A percentile compares a stretch with the other conserved stretches of the same genome.
Evolutionary conservation across 2,113 vertebrate genomes (phyloP).

Genomic region (Neogobius melanostomus): DNA sequence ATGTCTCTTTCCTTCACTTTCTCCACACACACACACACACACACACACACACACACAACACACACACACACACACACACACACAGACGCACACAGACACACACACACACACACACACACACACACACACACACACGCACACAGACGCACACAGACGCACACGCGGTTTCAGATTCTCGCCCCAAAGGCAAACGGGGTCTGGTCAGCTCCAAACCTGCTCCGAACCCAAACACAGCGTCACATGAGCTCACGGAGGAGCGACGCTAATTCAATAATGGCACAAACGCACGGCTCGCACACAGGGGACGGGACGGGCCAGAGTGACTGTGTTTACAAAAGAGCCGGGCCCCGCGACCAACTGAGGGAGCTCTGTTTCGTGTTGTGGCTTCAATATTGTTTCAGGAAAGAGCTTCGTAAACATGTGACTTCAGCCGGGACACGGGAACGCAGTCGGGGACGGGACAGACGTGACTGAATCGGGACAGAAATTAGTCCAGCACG

Average conservation of each 20-base stretch:
- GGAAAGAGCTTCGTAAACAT: not conserved
- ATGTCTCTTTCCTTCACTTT: conserved; percentile 26
- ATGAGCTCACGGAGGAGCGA: conserved; percentile 49
- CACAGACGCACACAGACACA: conserved; percentile 26
- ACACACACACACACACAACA: no score
- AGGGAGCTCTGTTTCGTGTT: not conserved
- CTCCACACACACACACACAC: conserved; percentile 4
- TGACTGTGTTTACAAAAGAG: conserved; percentile 9
- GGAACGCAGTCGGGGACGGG: no score
- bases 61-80: not conserved
- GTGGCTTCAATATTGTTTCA: not conserved
- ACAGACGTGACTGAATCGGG: not conserved
- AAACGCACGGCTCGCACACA: conserved; percentile 14
- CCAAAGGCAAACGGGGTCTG: conserved; percentile 31
- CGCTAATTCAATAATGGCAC: conserved; percentile 25
- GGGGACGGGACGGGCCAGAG: conserved; percentile 3
- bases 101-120: conserved; percentile 3
- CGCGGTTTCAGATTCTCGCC: conserved; percentile 44
- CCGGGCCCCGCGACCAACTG: not conserved
- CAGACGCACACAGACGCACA: conserved; percentile 26
- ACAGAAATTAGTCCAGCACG: no score
- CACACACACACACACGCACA: conserved; percentile 8
- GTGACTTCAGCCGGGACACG: not conserved
- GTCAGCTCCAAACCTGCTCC: conserved; percentile 34
- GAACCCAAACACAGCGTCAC: conserved; percentile 45